Conservation (phyloP, 1,140 invertebrate genomes). For the Sinella curviseta region DNA sequence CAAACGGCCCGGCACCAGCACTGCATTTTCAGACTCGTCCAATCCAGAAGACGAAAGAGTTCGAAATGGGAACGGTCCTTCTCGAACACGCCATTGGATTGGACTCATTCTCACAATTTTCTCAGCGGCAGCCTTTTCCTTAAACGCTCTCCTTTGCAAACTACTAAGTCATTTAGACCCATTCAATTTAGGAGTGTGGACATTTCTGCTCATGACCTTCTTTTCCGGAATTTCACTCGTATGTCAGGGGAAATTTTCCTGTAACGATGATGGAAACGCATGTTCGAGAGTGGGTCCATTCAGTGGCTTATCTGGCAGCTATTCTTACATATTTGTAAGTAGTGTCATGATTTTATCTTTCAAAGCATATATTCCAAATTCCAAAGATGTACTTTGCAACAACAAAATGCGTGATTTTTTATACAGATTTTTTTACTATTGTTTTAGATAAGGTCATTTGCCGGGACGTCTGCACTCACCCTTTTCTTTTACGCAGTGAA, state of each 20-base stretch:
- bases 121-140: constrained; percentile 32
- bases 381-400: no score
- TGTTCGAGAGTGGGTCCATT: no score
- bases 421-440: no score
- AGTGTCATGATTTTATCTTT: no score
- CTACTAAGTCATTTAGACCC: constrained; percentile 28
- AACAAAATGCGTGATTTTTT: no score
- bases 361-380: no score
- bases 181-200: constrained; percentile 28
- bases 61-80: background rate
- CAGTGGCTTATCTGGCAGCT: no score
- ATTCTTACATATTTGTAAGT: no score
- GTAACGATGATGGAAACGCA: no score
- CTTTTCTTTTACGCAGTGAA: constrained; percentile 31
- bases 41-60: background rate
- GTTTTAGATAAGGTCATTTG: constrained; percentile 18
- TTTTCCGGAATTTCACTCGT: constrained; percentile 18
- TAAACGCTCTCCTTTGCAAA: constrained; percentile 30
- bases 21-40: background rate
- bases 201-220: constrained; percentile 16
- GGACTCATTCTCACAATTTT: constrained; percentile 20
- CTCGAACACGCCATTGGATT: background rate
- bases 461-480: background rate
- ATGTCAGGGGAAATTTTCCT: no score
- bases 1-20: background rate